These are phyloP conservation scores for Mesitornis unicolor DNA, from an alignment of 2,113 vertebrate species.

Conservation along the genomic window DNA sequence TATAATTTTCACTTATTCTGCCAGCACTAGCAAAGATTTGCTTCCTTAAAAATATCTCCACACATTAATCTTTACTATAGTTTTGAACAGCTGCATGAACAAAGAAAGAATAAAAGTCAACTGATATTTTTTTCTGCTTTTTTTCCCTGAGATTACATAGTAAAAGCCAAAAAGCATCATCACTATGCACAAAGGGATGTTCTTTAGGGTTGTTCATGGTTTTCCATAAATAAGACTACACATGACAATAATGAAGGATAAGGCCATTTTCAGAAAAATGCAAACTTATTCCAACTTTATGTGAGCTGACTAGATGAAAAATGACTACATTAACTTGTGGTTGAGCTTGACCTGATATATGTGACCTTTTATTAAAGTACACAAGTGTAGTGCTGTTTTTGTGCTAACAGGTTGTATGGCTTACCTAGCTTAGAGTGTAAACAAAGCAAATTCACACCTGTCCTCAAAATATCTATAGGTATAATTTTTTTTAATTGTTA, in stretches of 20 bases:
- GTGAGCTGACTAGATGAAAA: background rate
- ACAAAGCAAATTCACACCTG: background rate
- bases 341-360: background rate
- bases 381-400: background rate
- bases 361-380: background rate
- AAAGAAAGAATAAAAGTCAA: background rate
- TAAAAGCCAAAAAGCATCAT: background rate
- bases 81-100: background rate
- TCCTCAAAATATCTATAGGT: background rate
- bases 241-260: background rate
- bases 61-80: background rate
- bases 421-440: background rate
- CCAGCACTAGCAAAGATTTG: background rate
- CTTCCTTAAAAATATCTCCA: background rate
- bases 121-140: background rate
- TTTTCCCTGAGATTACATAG: accelerated
- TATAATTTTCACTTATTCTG: background rate
- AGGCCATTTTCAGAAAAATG: background rate
- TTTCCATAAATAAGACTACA: background rate
- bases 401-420: background rate
- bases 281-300: background rate
- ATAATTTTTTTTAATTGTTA: background rate
- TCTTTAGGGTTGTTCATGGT: background rate
- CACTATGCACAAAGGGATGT: background rate
- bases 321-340: background rate